Evolutionary conservation across 2,888 invertebrate species (phyloP).

Genomic region (Melanostoma scalare): DNA sequence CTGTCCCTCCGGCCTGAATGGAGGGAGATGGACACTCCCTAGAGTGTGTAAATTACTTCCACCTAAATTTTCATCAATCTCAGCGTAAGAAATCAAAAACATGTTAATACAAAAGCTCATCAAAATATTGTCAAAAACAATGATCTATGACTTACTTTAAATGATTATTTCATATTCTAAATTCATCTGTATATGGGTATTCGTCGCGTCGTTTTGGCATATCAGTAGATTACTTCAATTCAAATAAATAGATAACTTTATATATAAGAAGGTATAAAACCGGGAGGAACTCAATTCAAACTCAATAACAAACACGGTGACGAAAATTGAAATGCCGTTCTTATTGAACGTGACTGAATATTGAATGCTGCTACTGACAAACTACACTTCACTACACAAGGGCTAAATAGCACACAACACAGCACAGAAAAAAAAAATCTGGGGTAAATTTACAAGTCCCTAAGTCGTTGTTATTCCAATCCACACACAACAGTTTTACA

Average conservation of each 20-base stretch:
- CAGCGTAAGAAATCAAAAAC: too few species aligned
- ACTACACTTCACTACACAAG: conserved; percentile 64
- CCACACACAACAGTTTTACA: conserved; percentile 63
- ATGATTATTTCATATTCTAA: too few species aligned
- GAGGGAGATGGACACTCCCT: too few species aligned
- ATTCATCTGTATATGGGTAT: too few species aligned
- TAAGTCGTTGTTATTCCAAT: conserved; percentile 69
- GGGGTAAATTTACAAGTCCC: conserved; percentile 67
- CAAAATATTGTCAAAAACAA: too few species aligned
- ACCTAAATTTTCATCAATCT: too few species aligned
- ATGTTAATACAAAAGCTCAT: too few species aligned
- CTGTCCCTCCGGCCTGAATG: too few species aligned
- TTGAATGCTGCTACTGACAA: conserved; percentile 65
- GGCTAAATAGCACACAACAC: conserved; percentile 33
- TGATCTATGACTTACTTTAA: too few species aligned
- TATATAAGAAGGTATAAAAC: too few species aligned
- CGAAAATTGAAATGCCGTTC: conserved; percentile 69
- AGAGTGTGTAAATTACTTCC: too few species aligned
- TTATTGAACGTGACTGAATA: conserved; percentile 66
- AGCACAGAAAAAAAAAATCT: conserved; percentile 9
- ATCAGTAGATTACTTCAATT: conserved; percentile 53
- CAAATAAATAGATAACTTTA: background rate
- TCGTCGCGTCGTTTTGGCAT: conserved; percentile 4
- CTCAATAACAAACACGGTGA: conserved; percentile 60
- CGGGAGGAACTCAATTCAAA: conserved; percentile 38